Evolutionary conservation across 2,888 invertebrate genomes (phyloP).

Genomic region (Conops quadrifasciatus): DNA sequence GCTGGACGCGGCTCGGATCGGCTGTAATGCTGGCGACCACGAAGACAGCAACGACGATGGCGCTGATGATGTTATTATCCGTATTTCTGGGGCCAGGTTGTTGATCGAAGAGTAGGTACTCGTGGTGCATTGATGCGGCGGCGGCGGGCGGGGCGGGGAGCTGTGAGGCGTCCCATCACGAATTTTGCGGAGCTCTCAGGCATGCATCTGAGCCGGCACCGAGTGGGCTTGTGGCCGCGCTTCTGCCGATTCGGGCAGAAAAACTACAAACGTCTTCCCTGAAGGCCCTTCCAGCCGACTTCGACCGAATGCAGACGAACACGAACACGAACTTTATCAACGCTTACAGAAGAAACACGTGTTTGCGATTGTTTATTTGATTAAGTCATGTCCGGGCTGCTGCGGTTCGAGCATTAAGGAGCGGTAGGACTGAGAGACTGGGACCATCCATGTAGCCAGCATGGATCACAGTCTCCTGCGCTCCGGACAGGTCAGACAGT

Average conservation of each 20-base stretch:
- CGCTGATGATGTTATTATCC: conserved; percentile 13
- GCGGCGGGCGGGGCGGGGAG: not conserved
- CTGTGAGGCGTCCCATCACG: conserved; percentile 44
- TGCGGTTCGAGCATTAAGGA: conserved; percentile 5
- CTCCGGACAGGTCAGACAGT: too few species aligned
- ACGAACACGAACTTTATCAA: conserved; percentile 27
- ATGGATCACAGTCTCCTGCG: too few species aligned
- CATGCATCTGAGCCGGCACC: conserved; percentile 40
- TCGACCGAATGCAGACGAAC: conserved; percentile 17
- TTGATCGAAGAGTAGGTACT: not conserved
- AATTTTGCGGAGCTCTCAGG: conserved; percentile 44
- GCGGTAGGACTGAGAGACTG: conserved; percentile 2
- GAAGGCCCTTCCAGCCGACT: conserved; percentile 37
- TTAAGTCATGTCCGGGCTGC: conserved; percentile 35
- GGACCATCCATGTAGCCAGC: too few species aligned
- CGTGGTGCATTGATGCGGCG: not conserved
- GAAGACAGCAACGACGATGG: conserved; percentile 14
- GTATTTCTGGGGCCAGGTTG: not conserved
- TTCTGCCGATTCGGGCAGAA: conserved; percentile 33
- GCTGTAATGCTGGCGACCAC: not conserved
- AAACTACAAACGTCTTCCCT: conserved; percentile 39
- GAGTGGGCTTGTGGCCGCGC: conserved; percentile 43
- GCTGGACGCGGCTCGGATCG: conserved; percentile 5
- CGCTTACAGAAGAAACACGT: conserved; percentile 41
- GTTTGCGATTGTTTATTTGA: conserved; percentile 46